Conservation (phyloP, 1,140 invertebrate genomes). For the Nasonia vitripennis region DNA sequence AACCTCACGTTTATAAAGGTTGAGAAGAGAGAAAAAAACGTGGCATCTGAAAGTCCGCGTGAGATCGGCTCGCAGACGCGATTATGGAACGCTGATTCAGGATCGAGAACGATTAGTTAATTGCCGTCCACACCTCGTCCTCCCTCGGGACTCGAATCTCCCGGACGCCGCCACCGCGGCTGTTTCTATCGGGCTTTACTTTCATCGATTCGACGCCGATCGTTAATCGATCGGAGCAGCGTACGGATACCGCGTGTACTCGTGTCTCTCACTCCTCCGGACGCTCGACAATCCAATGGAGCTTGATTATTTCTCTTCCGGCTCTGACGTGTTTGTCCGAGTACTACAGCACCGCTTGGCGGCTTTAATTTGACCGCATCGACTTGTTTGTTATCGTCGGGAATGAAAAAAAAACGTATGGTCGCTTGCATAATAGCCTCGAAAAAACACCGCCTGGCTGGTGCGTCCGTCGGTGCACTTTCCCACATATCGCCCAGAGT, state of each 20-base stretch:
- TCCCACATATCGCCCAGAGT: constrained; percentile 19
- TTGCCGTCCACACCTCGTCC: constrained; percentile 54
- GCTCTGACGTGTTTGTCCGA: no score
- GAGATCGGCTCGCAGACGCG: neutral
- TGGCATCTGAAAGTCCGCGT: no score
- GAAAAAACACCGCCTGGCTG: neutral
- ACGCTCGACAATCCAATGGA: constrained; percentile 16
- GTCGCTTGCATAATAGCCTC: neutral
- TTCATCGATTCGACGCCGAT: neutral
- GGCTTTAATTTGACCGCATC: neutral
- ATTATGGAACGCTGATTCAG: constrained; percentile 50
- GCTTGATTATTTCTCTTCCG: neutral
- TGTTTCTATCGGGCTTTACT: neutral
- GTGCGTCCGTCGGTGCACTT: neutral
- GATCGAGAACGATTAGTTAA: constrained; percentile 57
- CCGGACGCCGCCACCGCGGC: neutral
- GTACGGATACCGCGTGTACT: neutral
- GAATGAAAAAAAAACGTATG: neutral
- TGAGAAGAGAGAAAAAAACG: no score
- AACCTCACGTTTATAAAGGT: no score
- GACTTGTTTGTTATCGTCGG: neutral
- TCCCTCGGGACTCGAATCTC: neutral
- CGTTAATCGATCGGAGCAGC: constrained; percentile 26
- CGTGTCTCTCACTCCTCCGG: neutral
- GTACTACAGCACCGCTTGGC: neutral